Evolutionary conservation across 1,140 invertebrate genomes (phyloP), one percentile per base, ranked within the genome.

Genomic region (Cydia pomonella): DNA sequence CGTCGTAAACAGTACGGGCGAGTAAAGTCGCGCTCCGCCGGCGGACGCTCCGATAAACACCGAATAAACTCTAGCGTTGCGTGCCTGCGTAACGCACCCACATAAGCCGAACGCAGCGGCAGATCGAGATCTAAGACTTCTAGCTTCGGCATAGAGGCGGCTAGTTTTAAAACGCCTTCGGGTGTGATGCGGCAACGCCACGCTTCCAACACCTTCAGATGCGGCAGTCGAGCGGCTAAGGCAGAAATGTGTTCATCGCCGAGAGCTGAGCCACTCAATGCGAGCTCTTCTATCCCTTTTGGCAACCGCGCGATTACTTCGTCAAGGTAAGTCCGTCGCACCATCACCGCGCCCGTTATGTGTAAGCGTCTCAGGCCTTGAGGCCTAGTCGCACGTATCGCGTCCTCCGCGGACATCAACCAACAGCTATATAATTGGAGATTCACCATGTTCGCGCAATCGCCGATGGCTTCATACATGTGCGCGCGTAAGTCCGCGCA

Each of bases 381-480:
- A 4, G 41, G 73, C 12, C 50, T 25, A 3, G 53, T 66, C 0
- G 50, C 33, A 21, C 33, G 53, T 13, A 73, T 29, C 7, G 75
- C 64, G 6, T 77, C 78, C 0, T 33, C 44, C 0, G 29, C 25
- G 1, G 53, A 59, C 53, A 59, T 59, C 21, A 59, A 12, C 53
- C 53, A 59, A 63, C 82, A 84, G 16, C 77, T 77, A 44, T 84
- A 81, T 41, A 86, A 74, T 23, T 82, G 80, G 21, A 84, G 74
- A 2, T 75, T 74, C 3, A 62, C 25, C 59, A 85, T 73, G 4
- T 41, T 59, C 7, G 41, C 25, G 29, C 80, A 83, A 16, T 21
- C 44, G 3, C 77, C 75, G 18, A 86, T 74, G 0, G 74, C 72
- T 13, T 63, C 53, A 29, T 79, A 84, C 23, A 79, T 77, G 2